These are phyloP conservation scores for Nebria brevicollis DNA, from an alignment of 2,888 invertebrate genomes.

Conservation along the genomic window DNA sequence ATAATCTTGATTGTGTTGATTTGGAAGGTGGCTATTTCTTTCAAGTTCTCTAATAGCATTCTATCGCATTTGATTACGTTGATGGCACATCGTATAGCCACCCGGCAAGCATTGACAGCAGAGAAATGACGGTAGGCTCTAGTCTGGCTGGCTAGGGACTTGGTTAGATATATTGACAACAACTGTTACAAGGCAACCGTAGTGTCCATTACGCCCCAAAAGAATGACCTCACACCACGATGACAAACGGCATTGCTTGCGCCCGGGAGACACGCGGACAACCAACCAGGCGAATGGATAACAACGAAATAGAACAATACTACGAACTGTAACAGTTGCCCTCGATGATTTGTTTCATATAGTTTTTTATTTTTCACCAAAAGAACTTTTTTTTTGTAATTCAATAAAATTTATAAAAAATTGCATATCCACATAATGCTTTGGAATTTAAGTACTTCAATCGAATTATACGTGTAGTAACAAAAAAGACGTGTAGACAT, in stretches of 20 bases:
- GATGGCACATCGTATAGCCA: slow-evolving; percentile 31
- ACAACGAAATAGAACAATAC: neutral
- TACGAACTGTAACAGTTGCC: neutral
- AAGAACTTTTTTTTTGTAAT: too few species aligned
- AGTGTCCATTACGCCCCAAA: slow-evolving; percentile 39
- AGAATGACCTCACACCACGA: slow-evolving; percentile 43
- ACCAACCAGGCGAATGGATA: neutral
- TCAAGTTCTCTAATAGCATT: slow-evolving; percentile 58
- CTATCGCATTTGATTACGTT: slow-evolving; percentile 58
- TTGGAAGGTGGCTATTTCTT: slow-evolving; percentile 2
- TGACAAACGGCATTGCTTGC: slow-evolving; percentile 35
- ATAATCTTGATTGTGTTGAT: neutral
- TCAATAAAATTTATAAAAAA: too few species aligned
- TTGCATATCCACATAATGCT: too few species aligned
- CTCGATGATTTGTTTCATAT: neutral
- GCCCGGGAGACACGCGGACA: slow-evolving; percentile 7
- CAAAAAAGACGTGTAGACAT: too few species aligned
- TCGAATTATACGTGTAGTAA: too few species aligned
- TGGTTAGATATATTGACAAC: slow-evolving; percentile 41
- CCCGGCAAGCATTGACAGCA: slow-evolving; percentile 31
- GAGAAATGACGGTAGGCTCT: slow-evolving; percentile 40
- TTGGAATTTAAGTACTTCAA: too few species aligned
- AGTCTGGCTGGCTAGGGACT: slow-evolving; percentile 16
- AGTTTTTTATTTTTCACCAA: neutral
- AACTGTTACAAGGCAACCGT: slow-evolving; percentile 41